Conservation (phyloP, 2,888 invertebrate genomes). For the Tanytarsus gracilentus region DNA sequence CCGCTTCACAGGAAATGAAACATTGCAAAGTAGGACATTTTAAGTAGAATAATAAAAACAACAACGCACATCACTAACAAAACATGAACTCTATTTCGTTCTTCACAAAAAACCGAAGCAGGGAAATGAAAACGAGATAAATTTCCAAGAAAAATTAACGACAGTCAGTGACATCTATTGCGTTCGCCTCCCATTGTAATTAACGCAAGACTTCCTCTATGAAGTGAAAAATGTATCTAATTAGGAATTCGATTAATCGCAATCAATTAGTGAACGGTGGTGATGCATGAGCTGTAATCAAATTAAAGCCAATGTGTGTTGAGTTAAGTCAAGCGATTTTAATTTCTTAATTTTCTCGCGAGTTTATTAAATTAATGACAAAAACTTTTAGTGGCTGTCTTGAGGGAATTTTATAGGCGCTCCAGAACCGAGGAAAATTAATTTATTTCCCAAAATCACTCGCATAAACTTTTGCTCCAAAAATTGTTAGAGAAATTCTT, state of each 20-base stretch:
- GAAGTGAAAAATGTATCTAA: not conserved
- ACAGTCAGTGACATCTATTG: not conserved
- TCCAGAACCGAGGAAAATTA: too few relatives aligned
- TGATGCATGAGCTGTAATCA: not conserved
- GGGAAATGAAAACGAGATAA: slow-evolving; percentile 9
- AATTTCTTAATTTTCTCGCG: too few relatives aligned
- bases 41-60: too few relatives aligned
- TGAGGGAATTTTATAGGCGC: too few relatives aligned
- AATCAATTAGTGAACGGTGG: not conserved
- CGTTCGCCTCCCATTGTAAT: not conserved
- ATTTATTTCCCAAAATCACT: too few relatives aligned
- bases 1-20: too few relatives aligned
- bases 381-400: too few relatives aligned
- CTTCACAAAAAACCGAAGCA: not conserved
- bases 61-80: not conserved
- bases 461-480: too few relatives aligned
- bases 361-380: not conserved
- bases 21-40: too few relatives aligned
- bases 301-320: too few relatives aligned
- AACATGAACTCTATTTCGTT: not conserved
- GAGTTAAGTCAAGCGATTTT: too few relatives aligned
- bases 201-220: not conserved
- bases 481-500: too few relatives aligned
- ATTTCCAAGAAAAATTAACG: not conserved
- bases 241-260: not conserved